Base-by-base conservation (phyloP, 2,113 vertebrate genomes). In the Cebus imitator region DNA sequence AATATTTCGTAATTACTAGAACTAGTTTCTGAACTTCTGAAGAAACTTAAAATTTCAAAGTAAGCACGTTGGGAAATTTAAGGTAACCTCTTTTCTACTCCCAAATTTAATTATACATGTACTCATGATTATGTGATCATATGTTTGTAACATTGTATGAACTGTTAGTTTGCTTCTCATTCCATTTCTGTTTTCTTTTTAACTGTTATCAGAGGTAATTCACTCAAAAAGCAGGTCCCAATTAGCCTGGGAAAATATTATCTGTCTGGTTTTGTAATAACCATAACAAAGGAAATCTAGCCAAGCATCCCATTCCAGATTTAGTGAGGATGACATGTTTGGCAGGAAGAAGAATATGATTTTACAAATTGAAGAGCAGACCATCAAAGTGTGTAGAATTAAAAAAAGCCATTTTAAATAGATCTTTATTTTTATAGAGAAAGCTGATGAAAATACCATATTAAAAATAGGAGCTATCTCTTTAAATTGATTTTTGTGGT, bases 191-290 rank as follows among this genome's bases (percentile, higher is more conserved):
- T 64, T 61, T 90, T 30, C 25, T 4, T 45, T 92, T 78, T 68
- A 70, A 64, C 32, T 76, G 14, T 82, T 97, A 70, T 64, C 8
- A 32, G 55, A 87, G 85, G 35, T 80, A 70, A 94, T 75, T 92
- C 35, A 57, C 37, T 95, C 40, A 94, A 48, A 16, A 90, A 80
- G 13, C 13, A 75, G 14, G 11, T 32, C 57, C 8, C 10, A 85
- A 83, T 86, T 81, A 68, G 64, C 48, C 48, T 95, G 55, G 57
- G 81, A 86, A 87, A 94, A 94, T 55, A 64, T 55, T 76, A 75
- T 81, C 55, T 91, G 45, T 87, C 76, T 91, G 76, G 40, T 95
- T 97, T 91, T 83, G 17, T 91, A 81, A 87, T 88, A 76, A 61
- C 43, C 55, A 76, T 57, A 83, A 95, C 70, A 79, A 90, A 87